Percentiles rank a stretch among this genome's conserved stretches.
phyloP scores from a whole-genome alignment of 37 sponge, comb jelly and placozoan species.

The Eunapius fragilis region DNA sequence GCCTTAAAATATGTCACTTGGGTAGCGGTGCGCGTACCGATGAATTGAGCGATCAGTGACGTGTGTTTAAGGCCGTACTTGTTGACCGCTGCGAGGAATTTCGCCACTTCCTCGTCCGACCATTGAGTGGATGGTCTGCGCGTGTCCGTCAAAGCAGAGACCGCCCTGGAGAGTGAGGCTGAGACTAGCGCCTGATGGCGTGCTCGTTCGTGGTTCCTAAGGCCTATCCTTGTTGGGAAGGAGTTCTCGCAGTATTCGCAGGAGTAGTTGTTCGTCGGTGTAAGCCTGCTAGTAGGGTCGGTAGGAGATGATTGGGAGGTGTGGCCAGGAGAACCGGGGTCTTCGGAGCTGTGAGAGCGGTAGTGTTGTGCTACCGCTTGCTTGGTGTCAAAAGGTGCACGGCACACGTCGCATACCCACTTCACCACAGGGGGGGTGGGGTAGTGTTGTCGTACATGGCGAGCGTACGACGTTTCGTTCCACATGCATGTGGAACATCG shows the following conservation, averaged over 20 bases:
- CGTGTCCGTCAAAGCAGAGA: not conserved
- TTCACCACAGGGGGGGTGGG: not conserved
- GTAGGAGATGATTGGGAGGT: not conserved
- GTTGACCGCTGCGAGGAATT: not conserved
- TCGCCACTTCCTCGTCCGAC: not conserved
- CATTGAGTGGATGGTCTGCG: not conserved
- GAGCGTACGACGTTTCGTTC: not conserved
- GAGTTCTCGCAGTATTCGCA: not conserved
- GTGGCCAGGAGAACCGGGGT: not conserved
- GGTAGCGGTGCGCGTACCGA: not conserved
- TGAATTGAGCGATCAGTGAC: not conserved
- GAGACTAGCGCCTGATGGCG: not conserved
- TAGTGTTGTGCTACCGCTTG: not conserved
- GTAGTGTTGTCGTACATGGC: not conserved
- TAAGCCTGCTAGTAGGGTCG: not conserved
- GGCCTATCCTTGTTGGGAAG: not conserved
- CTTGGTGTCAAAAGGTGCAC: not conserved
- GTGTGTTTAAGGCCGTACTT: not conserved
- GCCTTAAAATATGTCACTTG: not conserved
- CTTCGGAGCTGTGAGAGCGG: not conserved
- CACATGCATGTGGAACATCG: not conserved
- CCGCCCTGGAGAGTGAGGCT: not conserved
- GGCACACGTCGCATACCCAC: not conserved
- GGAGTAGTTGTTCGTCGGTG: not conserved
- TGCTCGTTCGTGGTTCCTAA: not conserved